These are phyloP conservation scores for Trachelus troglodyta DNA, from an alignment of 2,888 invertebrate species.

Conservation along the genomic window DNA sequence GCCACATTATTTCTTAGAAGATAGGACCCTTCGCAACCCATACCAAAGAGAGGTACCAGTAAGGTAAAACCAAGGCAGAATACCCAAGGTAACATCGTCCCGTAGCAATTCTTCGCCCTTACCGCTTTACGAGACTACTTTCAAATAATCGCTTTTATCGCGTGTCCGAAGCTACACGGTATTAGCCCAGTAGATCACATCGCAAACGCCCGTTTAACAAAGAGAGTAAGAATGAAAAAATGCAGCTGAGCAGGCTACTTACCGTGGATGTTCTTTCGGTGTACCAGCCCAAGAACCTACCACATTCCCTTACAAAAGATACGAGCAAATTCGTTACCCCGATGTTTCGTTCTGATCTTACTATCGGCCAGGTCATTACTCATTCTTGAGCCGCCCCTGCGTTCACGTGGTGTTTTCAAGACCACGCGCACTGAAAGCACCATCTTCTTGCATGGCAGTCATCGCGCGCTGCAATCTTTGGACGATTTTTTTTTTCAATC, in stretches of 20 bases:
- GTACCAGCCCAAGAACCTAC: slow-evolving; percentile 6
- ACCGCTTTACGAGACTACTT: slow-evolving; percentile 32
- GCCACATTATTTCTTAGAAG: slow-evolving; percentile 32
- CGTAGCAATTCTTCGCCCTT: slow-evolving; percentile 4
- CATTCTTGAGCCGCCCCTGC: slow-evolving; percentile 27
- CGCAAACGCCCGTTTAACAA: slow-evolving; percentile 10
- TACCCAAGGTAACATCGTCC: not conserved
- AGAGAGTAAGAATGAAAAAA: slow-evolving; percentile 30
- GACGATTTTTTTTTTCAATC: not conserved
- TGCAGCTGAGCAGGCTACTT: slow-evolving; percentile 24
- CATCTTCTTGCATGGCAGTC: not conserved
- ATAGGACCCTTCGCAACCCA: not conserved
- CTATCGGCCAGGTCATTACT: slow-evolving; percentile 33
- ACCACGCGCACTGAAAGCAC: not conserved
- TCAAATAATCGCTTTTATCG: slow-evolving; percentile 38
- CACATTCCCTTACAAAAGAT: slow-evolving; percentile 22
- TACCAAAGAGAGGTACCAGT: not conserved
- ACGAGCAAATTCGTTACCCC: slow-evolving; percentile 38
- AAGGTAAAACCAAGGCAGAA: not conserved
- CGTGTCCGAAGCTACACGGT: slow-evolving; percentile 27
- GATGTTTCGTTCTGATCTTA: slow-evolving; percentile 23
- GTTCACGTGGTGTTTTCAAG: slow-evolving; percentile 9
- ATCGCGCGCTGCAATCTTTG: not conserved
- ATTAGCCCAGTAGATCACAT: slow-evolving; percentile 38
- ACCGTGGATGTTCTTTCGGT: slow-evolving; percentile 9